phyloP scores from a whole-genome alignment of 2,113 vertebrate genomes.

The Mellivora capensis region DNA sequence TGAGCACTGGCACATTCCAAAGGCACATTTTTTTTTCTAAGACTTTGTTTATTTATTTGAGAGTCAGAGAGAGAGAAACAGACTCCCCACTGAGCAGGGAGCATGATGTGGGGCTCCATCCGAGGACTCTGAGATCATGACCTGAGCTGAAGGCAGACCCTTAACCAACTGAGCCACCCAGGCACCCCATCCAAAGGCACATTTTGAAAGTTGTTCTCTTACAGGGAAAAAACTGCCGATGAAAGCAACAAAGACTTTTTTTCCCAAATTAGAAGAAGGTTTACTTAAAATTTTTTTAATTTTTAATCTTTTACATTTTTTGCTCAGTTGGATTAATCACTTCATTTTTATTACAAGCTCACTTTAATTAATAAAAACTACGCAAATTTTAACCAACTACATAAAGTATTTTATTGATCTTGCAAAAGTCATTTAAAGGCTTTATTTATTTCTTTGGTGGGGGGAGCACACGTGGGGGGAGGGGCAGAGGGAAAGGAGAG shows the following conservation, averaged over 20 bases:
- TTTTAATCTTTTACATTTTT: background rate
- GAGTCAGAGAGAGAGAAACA: no score
- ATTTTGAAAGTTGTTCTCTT: background rate
- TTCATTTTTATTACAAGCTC: constrained; percentile 8
- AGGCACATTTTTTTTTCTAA: background rate
- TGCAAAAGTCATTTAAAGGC: background rate
- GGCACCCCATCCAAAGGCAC: background rate
- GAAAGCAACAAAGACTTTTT: background rate
- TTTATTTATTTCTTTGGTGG: background rate
- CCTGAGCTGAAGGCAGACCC: no score
- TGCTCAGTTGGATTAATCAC: background rate
- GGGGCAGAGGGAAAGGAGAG: background rate
- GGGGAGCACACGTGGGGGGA: background rate
- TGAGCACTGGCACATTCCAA: background rate
- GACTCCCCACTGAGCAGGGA: no score
- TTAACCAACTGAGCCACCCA: no score
- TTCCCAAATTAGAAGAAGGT: background rate
- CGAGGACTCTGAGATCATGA: no score
- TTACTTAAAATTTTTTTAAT: background rate
- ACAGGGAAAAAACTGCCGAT: background rate
- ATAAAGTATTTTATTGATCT: background rate
- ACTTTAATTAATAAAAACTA: background rate
- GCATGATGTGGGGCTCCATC: no score
- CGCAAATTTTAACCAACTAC: background rate
- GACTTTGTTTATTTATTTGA: no score